Conservation (phyloP, 2,888 invertebrate genomes). For the Anoplius nigerrimus region DNA sequence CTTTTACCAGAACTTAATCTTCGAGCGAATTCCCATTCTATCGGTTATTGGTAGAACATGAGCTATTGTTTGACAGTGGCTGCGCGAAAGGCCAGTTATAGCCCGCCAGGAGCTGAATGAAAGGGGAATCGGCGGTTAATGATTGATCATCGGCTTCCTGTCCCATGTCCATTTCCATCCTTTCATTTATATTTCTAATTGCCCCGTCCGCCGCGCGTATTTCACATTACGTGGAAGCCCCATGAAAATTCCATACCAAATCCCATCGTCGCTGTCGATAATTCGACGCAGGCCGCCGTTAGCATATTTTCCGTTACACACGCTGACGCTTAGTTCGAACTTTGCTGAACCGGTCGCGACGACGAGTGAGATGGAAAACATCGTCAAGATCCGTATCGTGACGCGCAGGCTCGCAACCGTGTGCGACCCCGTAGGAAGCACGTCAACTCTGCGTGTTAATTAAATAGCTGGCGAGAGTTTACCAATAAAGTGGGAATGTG, state of each 20-base stretch:
- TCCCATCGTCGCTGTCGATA: no score
- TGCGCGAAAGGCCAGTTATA: constrained; percentile 4
- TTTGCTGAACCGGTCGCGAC: no score
- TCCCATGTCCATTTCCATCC: constrained; percentile 16
- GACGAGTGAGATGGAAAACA: no score
- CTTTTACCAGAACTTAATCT: constrained; percentile 27
- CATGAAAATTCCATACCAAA: no score
- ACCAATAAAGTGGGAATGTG: constrained; percentile 58
- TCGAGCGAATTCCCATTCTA: constrained; percentile 13
- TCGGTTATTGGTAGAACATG: constrained; percentile 24
- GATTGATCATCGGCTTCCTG: constrained; percentile 22
- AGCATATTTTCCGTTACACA: no score
- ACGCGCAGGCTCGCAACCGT: no score
- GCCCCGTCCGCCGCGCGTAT: not conserved
- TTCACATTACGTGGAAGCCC: not conserved
- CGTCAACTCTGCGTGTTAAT: constrained; percentile 53
- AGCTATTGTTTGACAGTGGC: no score
- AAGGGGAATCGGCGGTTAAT: constrained; percentile 20
- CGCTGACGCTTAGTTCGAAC: no score
- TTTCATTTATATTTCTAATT: not conserved
- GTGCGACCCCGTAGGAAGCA: not conserved
- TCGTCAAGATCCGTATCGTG: no score
- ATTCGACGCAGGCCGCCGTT: no score
- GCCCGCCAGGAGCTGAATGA: constrained; percentile 4
- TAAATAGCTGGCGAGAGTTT: constrained; percentile 66